Evolutionary conservation across 2,797 vertebrate genomes (phyloP).

Genomic region (Alcedo atthis): DNA sequence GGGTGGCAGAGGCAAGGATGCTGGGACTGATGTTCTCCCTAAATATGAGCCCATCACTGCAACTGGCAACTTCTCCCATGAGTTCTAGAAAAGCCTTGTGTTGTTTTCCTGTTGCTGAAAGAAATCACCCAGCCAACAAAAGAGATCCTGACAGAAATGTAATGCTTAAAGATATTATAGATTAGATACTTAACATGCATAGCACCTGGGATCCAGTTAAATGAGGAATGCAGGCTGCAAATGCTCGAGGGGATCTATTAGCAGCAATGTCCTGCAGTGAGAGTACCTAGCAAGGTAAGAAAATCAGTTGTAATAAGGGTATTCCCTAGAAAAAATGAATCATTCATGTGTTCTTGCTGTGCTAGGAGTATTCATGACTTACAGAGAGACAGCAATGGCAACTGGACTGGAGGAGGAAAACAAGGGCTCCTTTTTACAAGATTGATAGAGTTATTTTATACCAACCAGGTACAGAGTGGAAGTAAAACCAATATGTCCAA

Average conservation of each 20-base stretch:
- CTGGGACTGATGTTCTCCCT: not conserved
- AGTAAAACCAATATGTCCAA: conserved; percentile 39
- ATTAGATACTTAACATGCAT: conserved; percentile 50
- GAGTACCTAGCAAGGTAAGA: conserved; percentile 34
- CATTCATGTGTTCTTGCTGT: conserved; percentile 36
- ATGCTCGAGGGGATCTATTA: conserved; percentile 64
- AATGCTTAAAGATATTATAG: conserved; percentile 46
- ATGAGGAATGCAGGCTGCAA: conserved; percentile 11
- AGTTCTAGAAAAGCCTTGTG: not conserved
- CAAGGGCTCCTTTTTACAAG: not conserved
- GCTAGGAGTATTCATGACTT: conserved; percentile 36
- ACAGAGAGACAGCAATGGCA: conserved; percentile 2
- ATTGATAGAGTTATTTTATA: conserved; percentile 46
- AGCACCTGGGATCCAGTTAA: conserved; percentile 40
- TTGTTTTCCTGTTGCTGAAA: not conserved
- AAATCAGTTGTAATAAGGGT: conserved; percentile 40
- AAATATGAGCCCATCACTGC: not conserved
- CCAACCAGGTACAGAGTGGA: not conserved
- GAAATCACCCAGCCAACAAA: not conserved
- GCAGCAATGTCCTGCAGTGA: conserved; percentile 21
- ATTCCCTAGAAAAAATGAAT: conserved; percentile 48
- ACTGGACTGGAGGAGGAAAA: conserved; percentile 21
- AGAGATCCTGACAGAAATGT: conserved; percentile 13
- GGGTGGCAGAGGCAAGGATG: not conserved
- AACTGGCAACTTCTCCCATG: not conserved